Evolutionary conservation across 2,797 vertebrate species (phyloP).

Genomic region (Melanitta fusca): DNA sequence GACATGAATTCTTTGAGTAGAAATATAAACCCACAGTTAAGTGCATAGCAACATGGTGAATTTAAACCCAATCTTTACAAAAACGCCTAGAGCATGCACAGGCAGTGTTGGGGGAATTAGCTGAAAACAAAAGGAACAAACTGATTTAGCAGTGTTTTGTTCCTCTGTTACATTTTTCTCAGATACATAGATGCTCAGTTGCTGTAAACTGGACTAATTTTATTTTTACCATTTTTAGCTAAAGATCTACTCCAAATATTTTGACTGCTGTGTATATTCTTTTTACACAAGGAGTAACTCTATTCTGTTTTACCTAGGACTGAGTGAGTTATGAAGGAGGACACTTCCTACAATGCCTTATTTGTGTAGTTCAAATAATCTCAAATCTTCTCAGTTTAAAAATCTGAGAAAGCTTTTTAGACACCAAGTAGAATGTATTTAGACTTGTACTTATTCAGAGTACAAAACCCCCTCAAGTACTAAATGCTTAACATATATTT

Average conservation of each 20-base stretch:
- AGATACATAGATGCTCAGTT: background rate
- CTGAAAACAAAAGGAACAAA: conserved; percentile 38
- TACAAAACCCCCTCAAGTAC: background rate
- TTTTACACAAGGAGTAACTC: background rate
- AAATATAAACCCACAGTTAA: conserved; percentile 36
- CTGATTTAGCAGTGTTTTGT: background rate
- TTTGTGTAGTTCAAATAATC: conserved; percentile 18
- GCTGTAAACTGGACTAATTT: background rate
- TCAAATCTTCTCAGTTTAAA: conserved; percentile 3
- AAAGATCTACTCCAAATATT: background rate
- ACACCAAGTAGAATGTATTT: background rate
- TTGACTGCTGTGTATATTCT: background rate
- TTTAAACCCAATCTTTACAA: conserved; percentile 29
- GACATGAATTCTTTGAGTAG: background rate
- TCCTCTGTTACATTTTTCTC: background rate
- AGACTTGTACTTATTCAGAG: conserved; percentile 27
- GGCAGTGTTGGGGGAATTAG: background rate
- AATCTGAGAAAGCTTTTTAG: background rate
- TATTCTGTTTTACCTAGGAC: background rate
- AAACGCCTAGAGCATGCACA: conserved; percentile 29
- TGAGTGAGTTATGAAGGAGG: background rate
- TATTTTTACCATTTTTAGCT: background rate
- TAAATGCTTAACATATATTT: conserved; percentile 44
- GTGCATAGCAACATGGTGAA: conserved; percentile 16
- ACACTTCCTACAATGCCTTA: background rate